Evolutionary conservation across 2,888 invertebrate species (phyloP).

Genomic region (Latrodectus elegans): DNA sequence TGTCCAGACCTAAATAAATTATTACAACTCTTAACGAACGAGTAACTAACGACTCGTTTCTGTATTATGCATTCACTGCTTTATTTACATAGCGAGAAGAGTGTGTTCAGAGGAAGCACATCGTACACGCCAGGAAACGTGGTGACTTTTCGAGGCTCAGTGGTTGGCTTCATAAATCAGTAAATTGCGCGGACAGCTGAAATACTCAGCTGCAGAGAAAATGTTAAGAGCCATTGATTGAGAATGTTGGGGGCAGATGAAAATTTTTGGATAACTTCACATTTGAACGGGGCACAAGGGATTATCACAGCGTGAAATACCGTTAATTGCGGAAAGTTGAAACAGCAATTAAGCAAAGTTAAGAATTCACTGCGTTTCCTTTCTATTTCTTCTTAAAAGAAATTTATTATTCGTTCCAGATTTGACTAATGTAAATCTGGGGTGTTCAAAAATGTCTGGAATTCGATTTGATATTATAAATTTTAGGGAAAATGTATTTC

Average conservation of each 20-base stretch:
- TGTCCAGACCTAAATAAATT: conserved; percentile 37
- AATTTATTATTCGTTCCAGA: too few species aligned
- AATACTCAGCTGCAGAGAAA: background rate
- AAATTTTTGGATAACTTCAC: conserved; percentile 40
- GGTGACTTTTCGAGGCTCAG: conserved; percentile 46
- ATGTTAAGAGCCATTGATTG: conserved; percentile 25
- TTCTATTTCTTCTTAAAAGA: too few species aligned
- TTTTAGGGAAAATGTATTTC: too few species aligned
- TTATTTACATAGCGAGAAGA: conserved; percentile 35
- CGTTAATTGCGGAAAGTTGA: conserved; percentile 2
- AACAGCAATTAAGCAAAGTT: conserved; percentile 17
- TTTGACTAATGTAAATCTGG: too few species aligned
- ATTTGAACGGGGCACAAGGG: background rate
- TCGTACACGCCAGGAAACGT: conserved; percentile 11
- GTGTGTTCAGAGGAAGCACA: background rate
- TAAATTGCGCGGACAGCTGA: conserved; percentile 18
- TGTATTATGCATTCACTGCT: conserved; percentile 28
- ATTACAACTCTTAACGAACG: conserved; percentile 47
- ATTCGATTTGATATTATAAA: too few species aligned
- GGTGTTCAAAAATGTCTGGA: too few species aligned
- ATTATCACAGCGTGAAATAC: conserved; percentile 6
- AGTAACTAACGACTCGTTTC: conserved; percentile 38
- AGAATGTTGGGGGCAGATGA: conserved; percentile 17
- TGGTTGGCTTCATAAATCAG: conserved; percentile 41
- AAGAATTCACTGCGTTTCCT: conserved; percentile 8